Evolutionary conservation across 2,113 vertebrate species (phyloP), one percentile per base, ranked within the genome.

Genomic region (Stigmatopora argus): DNA sequence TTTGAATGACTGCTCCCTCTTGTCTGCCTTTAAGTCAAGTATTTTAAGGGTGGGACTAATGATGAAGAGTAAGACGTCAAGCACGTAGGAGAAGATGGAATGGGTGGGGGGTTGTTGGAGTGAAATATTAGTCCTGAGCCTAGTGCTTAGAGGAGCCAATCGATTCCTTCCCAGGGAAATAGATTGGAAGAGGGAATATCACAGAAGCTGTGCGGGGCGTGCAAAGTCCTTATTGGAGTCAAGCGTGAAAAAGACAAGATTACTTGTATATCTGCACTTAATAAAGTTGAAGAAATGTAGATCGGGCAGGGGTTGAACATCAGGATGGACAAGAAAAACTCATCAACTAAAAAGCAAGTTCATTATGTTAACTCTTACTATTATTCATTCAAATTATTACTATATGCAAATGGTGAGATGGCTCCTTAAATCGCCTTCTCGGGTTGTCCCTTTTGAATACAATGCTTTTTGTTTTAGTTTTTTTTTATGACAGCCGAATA

Each of bases 41-140:
- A 19, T 21, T 60, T 60, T 61, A 18, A 34, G 23, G 48, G 62
- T n/a, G 18, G 47, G 62, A 34, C 62, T 64, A 64, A 64, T 64
- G 62, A 51, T 35, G 47, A 51, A 35, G 23, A 52, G 47, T 61
- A 5, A 64, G 48, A 35, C 26, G 51, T 52, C 26, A 51, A 64
- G 62, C 62, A 52, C 8, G 45, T 12, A 52, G 47, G 14, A 47
- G 19, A 11, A 46, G 13, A 3, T 9, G 8, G 46, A 18, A 18
- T 15, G 15, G 18, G 48, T 5, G 17, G 17, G 23, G 23, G 35
- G 58, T 12, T 23, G 18, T 23, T 21, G 41, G n/a, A 62, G 19
- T 62, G 18, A 44, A 46, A 62, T 21, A 62, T 62, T 62, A 62
- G 60, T 62, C 60, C 60, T 13, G n/a, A 26, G 38, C 44, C 4